Evolutionary conservation across 2,113 vertebrate species (phyloP), one percentile per base, ranked within the genome.

Genomic region (Pituophis catenifer): DNA sequence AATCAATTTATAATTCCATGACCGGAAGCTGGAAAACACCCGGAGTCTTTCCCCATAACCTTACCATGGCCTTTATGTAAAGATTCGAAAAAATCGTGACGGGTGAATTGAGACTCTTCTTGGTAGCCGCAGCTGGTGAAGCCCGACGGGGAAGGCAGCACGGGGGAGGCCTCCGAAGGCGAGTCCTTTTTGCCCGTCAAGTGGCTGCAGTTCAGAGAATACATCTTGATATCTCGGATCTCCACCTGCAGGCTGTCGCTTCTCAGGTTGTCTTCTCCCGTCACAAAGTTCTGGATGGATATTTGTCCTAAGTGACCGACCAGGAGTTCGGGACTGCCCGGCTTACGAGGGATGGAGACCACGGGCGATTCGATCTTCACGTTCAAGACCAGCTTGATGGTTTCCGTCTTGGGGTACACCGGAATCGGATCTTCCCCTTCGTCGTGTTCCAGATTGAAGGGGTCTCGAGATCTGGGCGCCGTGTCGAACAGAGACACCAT

Each of bases 401-500:
- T 97, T 86, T 99, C 98, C 0, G 95, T 97, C 88, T 95, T 95
- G 93, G 96, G 88, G 0, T 95, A 90, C 0, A 92, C 87, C 0
- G 96, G 55, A n/a, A 93, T 94, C 95, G 97, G 94, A 1, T 95
- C 65, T 85, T 97, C 96, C 0, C 98, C 96, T 23, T 99, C 98
- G 0, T 44, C 95, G 24, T 98, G 98, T 89, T 99, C 99, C 59
- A 97, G 95, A 1, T 96, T 91, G 95, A 97, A 95, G 50, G 96
- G 55, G 86, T 98, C 98, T 86, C 98, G 97, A 0, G 94, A 87
- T 94, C 98, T 98, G 90, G 97, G 98, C 0, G 98, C 97, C 0
- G 98, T 98, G 81, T 99, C 99, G 94, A 99, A 99, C 85, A 99
- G 97, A 0, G 99, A 99, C 6, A 99, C 98, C 99, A 99, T 99